These are phyloP conservation scores for Temnothorax rugatulus DNA, from an alignment of 2,888 invertebrate genomes.

Conservation along the genomic window DNA sequence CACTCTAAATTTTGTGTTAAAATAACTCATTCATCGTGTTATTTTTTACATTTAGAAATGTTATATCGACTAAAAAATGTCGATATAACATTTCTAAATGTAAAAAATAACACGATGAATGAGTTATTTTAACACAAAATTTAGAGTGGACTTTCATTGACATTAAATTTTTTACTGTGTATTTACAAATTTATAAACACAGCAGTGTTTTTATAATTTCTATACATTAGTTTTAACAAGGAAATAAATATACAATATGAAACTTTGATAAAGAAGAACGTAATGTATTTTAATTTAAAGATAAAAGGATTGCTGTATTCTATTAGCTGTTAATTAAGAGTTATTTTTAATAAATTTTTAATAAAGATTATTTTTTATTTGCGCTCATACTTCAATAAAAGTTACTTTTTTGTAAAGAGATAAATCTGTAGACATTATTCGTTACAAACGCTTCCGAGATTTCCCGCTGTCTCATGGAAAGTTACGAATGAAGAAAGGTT, in stretches of 20 bases:
- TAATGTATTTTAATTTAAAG: neutral
- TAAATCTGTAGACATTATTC: constrained; percentile 60
- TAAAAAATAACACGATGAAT: too few relatives aligned
- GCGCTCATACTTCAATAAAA: neutral
- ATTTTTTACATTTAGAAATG: too few relatives aligned
- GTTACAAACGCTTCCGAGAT: constrained; percentile 33
- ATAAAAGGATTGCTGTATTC: neutral
- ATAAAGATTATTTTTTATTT: neutral
- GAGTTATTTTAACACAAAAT: too few relatives aligned
- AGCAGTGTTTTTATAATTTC: neutral
- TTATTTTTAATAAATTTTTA: too few relatives aligned
- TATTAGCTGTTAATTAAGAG: neutral
- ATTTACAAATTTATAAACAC: neutral
- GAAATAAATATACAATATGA: neutral
- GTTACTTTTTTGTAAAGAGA: constrained; percentile 42
- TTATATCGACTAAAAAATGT: too few relatives aligned
- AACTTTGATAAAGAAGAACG: neutral
- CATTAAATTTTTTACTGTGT: too few relatives aligned
- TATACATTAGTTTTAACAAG: neutral
- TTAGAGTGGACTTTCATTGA: too few relatives aligned
- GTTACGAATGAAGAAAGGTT: constrained; percentile 37
- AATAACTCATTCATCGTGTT: too few relatives aligned
- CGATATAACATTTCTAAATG: too few relatives aligned
- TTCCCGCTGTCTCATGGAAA: constrained; percentile 20
- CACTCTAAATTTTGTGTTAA: too few relatives aligned